Base-by-base conservation (phyloP, 2,797 vertebrate genomes). In the Sebastes vulpes region DNA sequence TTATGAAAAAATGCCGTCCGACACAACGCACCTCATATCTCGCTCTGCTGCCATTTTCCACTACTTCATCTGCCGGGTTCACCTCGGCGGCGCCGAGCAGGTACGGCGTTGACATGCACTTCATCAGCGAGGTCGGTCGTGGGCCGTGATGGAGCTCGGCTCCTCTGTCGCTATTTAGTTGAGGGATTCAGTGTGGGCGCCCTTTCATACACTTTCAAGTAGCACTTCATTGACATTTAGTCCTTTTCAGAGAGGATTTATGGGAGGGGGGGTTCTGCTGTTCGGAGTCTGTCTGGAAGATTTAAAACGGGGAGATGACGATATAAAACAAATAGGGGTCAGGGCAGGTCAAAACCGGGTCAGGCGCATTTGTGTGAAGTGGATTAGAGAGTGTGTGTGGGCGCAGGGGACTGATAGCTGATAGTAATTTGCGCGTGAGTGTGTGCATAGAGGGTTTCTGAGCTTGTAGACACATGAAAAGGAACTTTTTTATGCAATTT, bases 271-370 rank as follows among this genome's bases (percentile, higher is more conserved):
- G 38, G 9, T 25, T 25, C 32, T 42, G 59, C 65, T 71, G 29
- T 61, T 72, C 12, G 1, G 68, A 72, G 65, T 42, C 26, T 3
- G 23, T 14, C 53, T 48, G 59, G 32, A 66, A 85, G 88, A 90
- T 91, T 88, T 91, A 87, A 86, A 87, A 69, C 14, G 18, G 69
- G 25, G 65, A 68, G 74, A 53, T 1, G 12, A n/a, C 10, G 6
- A 74, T 79, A 79, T 82, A 46, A 85, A 89, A 66, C 73, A 87
- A 85, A 90, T 75, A 35, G 74, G 69, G 89, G 87, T 92, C 85
- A 76, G 48, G 65, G 18, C 78, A 52, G 85, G 79, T 89, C 77
- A 73, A 6, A 74, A 28, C 20, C 7, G 4, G 83, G 82, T 84
- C 77, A 77, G 65, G 46, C 9, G 5, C 2, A 8, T 28, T 23